Conservation (phyloP, 2,113 vertebrate species). For the Corythaixoides concolor region DNA sequence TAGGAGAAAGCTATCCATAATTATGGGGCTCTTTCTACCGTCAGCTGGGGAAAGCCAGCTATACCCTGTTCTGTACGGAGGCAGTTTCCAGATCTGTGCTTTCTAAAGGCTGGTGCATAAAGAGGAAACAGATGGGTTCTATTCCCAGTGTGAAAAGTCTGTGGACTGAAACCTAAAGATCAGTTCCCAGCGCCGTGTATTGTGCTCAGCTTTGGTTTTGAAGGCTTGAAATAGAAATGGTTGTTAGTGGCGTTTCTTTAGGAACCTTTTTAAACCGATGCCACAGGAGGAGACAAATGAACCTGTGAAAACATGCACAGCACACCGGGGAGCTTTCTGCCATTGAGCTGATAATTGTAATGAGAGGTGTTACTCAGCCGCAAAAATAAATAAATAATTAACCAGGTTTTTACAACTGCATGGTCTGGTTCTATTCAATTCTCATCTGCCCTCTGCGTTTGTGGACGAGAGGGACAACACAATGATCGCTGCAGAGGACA, state of each 20-base stretch:
- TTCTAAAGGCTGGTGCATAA: slow-evolving; percentile 52
- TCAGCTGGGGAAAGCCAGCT: slow-evolving; percentile 40
- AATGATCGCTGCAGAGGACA: slow-evolving; percentile 55
- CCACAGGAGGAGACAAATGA: slow-evolving; percentile 60
- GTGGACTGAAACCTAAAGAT: slow-evolving; percentile 52
- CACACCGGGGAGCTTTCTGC: slow-evolving; percentile 48
- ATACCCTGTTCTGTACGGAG: neutral
- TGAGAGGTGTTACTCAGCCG: slow-evolving; percentile 71
- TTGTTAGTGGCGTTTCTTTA: slow-evolving; percentile 62
- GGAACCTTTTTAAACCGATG: slow-evolving; percentile 61
- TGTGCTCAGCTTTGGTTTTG: slow-evolving; percentile 57
- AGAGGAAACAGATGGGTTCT: slow-evolving; percentile 56
- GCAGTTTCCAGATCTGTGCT: slow-evolving; percentile 56
- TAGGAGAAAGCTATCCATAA: neutral
- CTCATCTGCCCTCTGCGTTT: slow-evolving; percentile 40
- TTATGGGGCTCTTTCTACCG: neutral
- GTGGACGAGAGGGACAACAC: neutral
- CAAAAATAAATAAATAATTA: slow-evolving; percentile 45
- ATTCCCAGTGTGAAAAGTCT: slow-evolving; percentile 52
- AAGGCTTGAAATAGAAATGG: slow-evolving; percentile 66
- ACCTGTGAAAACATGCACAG: slow-evolving; percentile 63
- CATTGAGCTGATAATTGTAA: slow-evolving; percentile 64
- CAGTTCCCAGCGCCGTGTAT: slow-evolving; percentile 36
- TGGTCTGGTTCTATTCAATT: slow-evolving; percentile 52
- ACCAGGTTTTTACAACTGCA: slow-evolving; percentile 55